Percentiles rank a stretch among this genome's conserved stretches.
These are phyloP conservation scores for Formica aserva DNA, from an alignment of 2,888 invertebrate genomes.

Conservation along the genomic window DNA sequence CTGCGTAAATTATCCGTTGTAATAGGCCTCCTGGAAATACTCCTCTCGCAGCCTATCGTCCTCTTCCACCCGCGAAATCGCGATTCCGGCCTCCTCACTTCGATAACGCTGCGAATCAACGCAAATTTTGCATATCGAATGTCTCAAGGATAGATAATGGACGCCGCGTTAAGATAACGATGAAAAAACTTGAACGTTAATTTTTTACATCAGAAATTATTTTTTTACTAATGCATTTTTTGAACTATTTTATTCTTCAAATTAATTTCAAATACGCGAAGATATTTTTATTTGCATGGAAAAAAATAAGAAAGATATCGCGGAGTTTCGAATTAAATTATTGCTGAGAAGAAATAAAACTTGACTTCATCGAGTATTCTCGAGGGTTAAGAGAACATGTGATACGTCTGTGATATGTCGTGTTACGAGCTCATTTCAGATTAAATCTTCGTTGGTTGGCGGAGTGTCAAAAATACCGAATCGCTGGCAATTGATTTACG, in stretches of 20 bases:
- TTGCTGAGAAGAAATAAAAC: background rate
- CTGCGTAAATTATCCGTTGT: slow-evolving; percentile 64
- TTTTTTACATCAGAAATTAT: background rate
- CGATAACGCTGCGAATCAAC: slow-evolving; percentile 17
- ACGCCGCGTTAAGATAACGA: background rate
- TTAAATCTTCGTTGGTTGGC: slow-evolving; percentile 8
- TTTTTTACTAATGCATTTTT: background rate
- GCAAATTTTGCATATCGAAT: slow-evolving; percentile 1
- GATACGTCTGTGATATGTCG: background rate
- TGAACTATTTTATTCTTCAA: background rate
- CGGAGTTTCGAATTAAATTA: background rate
- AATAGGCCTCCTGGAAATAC: slow-evolving; percentile 58
- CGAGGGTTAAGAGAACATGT: background rate
- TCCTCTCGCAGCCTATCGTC: slow-evolving; percentile 7
- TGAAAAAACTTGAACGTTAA: background rate
- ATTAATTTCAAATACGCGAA: background rate
- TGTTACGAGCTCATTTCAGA: slow-evolving; percentile 15
- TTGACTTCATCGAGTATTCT: background rate
- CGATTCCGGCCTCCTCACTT: background rate
- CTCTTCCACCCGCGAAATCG: slow-evolving; percentile 14
- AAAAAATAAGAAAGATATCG: background rate
- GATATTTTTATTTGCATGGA: background rate
- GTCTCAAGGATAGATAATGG: background rate
- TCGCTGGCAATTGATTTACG: background rate
- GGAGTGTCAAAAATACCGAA: slow-evolving; percentile 19